Conservation (phyloP, 2,888 invertebrate species). For the Urechis unicinctus region DNA sequence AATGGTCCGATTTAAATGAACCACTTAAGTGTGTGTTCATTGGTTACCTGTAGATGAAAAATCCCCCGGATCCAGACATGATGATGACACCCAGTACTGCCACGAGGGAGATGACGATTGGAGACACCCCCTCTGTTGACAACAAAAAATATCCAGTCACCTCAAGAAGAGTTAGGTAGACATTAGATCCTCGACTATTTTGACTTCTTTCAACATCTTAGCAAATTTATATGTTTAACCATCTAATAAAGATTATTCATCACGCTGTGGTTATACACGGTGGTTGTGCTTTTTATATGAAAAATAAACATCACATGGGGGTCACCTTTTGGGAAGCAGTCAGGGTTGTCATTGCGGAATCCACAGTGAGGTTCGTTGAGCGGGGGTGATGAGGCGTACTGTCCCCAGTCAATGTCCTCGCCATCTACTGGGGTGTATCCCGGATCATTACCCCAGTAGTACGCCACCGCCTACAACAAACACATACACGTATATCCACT, state of each 20-base stretch:
- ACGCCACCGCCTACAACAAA: constrained; percentile 12
- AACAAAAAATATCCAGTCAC: too few species aligned
- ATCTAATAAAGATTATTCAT: not conserved
- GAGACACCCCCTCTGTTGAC: constrained; percentile 14
- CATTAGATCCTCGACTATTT: too few species aligned
- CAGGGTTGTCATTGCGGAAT: constrained; percentile 23
- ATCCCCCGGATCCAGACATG: constrained; percentile 1
- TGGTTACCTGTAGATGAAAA: constrained; percentile 8
- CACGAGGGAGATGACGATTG: constrained; percentile 7
- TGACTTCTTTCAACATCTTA: not conserved
- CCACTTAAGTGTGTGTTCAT: not conserved
- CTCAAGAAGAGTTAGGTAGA: too few species aligned
- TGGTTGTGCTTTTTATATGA: too few species aligned
- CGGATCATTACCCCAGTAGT: constrained; percentile 17
- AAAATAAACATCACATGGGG: not conserved
- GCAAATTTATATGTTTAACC: not conserved
- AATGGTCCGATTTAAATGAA: too few species aligned
- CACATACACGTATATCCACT: not conserved
- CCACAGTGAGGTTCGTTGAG: constrained; percentile 33
- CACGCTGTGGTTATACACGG: not conserved
- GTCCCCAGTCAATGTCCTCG: constrained; percentile 30
- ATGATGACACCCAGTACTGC: constrained; percentile 4
- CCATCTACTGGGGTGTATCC: constrained; percentile 13
- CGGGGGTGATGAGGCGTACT: constrained; percentile 23
- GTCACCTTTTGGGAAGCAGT: constrained; percentile 22